Base-by-base conservation (phyloP, 2,113 vertebrate species). In the Saccopteryx leptura region DNA sequence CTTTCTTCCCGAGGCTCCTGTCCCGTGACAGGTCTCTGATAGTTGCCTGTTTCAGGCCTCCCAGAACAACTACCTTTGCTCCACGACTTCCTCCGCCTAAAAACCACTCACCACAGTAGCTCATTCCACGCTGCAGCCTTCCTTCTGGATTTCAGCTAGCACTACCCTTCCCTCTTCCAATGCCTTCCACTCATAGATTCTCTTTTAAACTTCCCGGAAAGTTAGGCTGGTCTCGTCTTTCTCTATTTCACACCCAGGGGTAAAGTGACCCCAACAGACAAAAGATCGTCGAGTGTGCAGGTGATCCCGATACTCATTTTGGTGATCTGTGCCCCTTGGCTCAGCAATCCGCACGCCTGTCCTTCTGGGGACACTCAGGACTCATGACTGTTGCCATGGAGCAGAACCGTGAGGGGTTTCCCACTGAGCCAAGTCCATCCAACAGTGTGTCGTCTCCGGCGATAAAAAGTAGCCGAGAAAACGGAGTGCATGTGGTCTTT, bases 321-420 rank as follows among this genome's bases (percentile, higher is more conserved):
- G 84, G 72, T 33, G 39, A 72, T 14, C 74, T 89, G 3, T 11
- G 31, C 13, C 39, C 18, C 33, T 24, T 92, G 8, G 12, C 17
- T 63, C 13, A 28, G 21, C 17, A 9, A 9, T 6, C 28, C 52
- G 80, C 31, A n/a, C 1, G 31, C 48, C 5, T 2, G 3, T 56
- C 24, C 17, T 9, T n/a, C 68, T 52, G 33, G 10, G 66, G 50
- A 63, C 26, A 23, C n/a, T 48, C 50, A 11, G 24, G 39, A 61
- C 31, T 31, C 54, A 13, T 11, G 10, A 28, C 31, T 7, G 3
- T 4, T 26, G 46, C 26, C 52, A 24, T 39, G 1, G 5, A 68
- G 50, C 50, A n/a, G 66, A 84, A 10, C 12, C 0, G 0, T 4
- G 5, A 21, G 31, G 31, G 11, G 8, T 23, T 13, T 46, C 13